phyloP scores from a whole-genome alignment of 2,888 invertebrate genomes.

The Troglohyphantes excavatus region DNA sequence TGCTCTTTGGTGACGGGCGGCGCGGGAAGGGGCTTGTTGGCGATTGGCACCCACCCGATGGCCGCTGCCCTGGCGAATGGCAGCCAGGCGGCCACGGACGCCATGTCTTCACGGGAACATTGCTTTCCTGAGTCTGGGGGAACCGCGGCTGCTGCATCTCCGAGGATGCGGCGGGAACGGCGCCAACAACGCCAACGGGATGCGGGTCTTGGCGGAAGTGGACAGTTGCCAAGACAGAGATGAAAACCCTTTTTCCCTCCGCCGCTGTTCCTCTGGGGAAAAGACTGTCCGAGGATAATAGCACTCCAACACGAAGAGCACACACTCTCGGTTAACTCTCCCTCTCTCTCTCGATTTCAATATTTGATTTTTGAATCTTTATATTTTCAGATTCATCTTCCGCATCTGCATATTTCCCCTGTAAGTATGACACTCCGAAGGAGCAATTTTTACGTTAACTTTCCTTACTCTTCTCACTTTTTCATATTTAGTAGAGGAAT shows the following conservation, averaged over 20 bases:
- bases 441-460: no score
- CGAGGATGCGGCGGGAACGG: neutral
- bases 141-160: neutral
- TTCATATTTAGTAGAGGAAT: no score
- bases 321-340: neutral
- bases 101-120: conserved; percentile 86
- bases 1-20: conserved; percentile 96
- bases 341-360: neutral
- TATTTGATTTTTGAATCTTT: neutral
- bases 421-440: neutral
- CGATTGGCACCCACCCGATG: conserved; percentile 99
- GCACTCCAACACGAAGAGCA: neutral
- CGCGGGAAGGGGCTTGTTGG: conserved; percentile 97
- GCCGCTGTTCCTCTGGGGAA: neutral
- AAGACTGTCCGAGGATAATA: neutral
- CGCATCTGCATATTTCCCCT: neutral
- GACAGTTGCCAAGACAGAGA: conserved; percentile 6
- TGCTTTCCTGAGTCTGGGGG: conserved; percentile 56
- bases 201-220: conserved; percentile 2
- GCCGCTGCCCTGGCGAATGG: conserved; percentile 99
- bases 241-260: neutral
- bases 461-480: no score
- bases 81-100: conserved; percentile 99
- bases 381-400: neutral
- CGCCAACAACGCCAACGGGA: neutral